Conservation (phyloP, 1,140 invertebrate genomes). For the Heliconius hewitsoni region DNA sequence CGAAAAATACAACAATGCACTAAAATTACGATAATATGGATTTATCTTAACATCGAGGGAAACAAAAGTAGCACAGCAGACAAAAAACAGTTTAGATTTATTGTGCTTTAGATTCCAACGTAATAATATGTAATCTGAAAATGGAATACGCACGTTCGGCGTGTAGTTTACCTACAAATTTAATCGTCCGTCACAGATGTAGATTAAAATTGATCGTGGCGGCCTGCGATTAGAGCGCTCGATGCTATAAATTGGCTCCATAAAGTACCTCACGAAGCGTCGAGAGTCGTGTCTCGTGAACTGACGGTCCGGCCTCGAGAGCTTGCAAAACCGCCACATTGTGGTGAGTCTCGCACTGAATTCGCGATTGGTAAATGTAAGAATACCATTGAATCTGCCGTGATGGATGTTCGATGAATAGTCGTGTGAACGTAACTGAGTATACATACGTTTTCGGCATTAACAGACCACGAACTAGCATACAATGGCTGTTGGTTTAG, state of each 20-base stretch:
- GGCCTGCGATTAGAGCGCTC: slow-evolving; percentile 23
- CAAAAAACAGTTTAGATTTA: too few relatives aligned
- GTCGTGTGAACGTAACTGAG: slow-evolving; percentile 24
- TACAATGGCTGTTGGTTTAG: background rate
- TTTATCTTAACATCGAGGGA: background rate
- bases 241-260: slow-evolving; percentile 31
- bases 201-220: slow-evolving; percentile 1
- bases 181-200: background rate
- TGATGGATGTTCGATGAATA: slow-evolving; percentile 28
- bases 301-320: slow-evolving; percentile 58
- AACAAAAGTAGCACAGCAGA: too few relatives aligned
- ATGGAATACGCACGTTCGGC: background rate
- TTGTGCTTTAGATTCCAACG: background rate
- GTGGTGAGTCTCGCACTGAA: slow-evolving; percentile 61
- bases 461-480: slow-evolving; percentile 6
- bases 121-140: background rate
- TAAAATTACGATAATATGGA: background rate
- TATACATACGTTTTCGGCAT: slow-evolving; percentile 4
- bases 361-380: slow-evolving; percentile 64
- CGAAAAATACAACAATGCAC: too few relatives aligned
- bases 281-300: slow-evolving; percentile 54
- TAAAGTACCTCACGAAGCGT: slow-evolving; percentile 50
- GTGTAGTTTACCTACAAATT: background rate
- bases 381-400: slow-evolving; percentile 41
- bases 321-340: slow-evolving; percentile 68